These are phyloP conservation scores for Drosophila rhopaloa DNA, from an alignment of 1,140 invertebrate genomes.

Conservation along the genomic window DNA sequence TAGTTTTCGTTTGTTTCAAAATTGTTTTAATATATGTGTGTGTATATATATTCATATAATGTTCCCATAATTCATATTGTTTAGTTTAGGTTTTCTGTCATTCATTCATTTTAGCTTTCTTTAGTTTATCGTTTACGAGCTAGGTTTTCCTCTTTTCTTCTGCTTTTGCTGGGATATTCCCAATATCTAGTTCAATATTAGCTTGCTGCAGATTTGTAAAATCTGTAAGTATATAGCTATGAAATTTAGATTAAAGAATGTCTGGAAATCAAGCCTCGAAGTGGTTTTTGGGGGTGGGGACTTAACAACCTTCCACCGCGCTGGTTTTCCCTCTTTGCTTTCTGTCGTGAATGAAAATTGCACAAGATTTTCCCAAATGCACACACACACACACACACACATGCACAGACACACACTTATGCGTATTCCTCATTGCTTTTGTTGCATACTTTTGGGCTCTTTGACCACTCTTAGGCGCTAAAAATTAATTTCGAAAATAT, in stretches of 20 bases:
- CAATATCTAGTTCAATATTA: conserved; percentile 38
- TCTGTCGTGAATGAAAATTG: conserved; percentile 34
- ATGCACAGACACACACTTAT: conserved; percentile 21
- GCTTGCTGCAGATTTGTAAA: conserved; percentile 34
- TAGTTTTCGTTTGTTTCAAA: conserved; percentile 51
- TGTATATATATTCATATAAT: conserved; percentile 74
- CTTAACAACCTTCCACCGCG: conserved; percentile 40
- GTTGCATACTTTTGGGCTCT: conserved; percentile 46
- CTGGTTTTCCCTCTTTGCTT: conserved; percentile 24
- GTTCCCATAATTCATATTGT: conserved; percentile 84
- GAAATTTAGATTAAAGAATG: conserved; percentile 61
- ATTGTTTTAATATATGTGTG: conserved; percentile 60
- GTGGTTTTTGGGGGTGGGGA: conserved; percentile 32
- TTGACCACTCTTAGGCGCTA: conserved; percentile 36
- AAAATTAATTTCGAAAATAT: conserved; percentile 82
- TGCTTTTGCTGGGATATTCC: conserved; percentile 16
- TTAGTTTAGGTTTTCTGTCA: conserved; percentile 57
- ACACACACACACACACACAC: conserved; percentile 25
- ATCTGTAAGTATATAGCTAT: conserved; percentile 45
- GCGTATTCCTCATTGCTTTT: conserved; percentile 56
- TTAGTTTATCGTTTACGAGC: conserved; percentile 60
- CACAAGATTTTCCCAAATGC: conserved; percentile 30
- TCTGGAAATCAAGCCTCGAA: conserved; percentile 51
- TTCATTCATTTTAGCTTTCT: conserved; percentile 51
- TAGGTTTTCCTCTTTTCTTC: conserved; percentile 39